Evolutionary conservation across 2,797 vertebrate species (phyloP), one percentile per base, ranked within the genome.

Genomic region (Chloroceryle inda): DNA sequence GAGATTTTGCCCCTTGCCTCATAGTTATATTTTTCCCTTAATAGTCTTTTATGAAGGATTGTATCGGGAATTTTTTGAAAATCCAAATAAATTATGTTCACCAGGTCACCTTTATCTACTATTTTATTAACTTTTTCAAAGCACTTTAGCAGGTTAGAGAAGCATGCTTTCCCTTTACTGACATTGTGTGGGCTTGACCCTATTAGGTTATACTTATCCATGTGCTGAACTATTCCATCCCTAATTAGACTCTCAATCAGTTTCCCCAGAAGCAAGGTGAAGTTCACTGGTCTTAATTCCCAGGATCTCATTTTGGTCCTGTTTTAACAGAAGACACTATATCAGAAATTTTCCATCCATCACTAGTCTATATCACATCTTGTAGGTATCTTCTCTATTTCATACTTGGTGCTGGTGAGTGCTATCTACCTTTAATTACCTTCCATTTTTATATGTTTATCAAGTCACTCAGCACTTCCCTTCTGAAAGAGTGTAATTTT

Each of bases 101-200:
- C 71, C 16, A 47, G 73, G 62, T 94, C 79, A 96, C 19, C 27
- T 72, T 78, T 91, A 89, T 81, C 73, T 91, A 76, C 33, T 92
- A 66, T 92, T 91, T 92, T 94, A 94, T 94, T 96, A 95, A 92
- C 89, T 88, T 91, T 96, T 90, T 44, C 66, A 84, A 88, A 85
- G 85, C 55, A 86, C 42, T 88, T 84, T 6, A 85, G 62, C 31
- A 53, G 38, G 85, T 88, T 90, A 84, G 64, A 84, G n/a, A 84
- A 69, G 50, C 38, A 45, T 33, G 29, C 31, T 72, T 94, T 91
- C 23, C 50, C 33, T 72, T 67, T 76, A 91, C 91, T 0, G 12
- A 24, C 0, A 0, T 4, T 64, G 35, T 35, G 40, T 11, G 55
- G 42, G 38, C 92, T 84, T 96, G 73, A 95, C 85, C 45, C 55